Conservation (phyloP, 2,888 invertebrate species). For the Cryptus armator region DNA sequence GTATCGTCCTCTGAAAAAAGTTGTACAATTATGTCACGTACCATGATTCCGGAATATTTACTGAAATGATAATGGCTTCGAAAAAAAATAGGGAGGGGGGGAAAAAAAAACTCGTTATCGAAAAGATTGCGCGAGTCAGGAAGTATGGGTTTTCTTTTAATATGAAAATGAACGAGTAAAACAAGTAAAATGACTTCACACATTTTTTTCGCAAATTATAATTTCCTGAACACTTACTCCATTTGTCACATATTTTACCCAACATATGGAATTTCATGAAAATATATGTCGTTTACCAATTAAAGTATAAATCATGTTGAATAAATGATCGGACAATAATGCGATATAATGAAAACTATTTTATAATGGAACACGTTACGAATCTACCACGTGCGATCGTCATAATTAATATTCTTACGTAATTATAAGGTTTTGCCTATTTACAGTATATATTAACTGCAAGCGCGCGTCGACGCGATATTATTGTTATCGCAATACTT, state of each 20-base stretch:
- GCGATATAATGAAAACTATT: constrained; percentile 1
- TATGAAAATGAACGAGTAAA: not conserved
- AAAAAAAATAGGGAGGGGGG: too few relatives aligned
- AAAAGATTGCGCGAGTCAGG: too few relatives aligned
- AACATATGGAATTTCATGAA: constrained; percentile 9
- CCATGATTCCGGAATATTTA: too few relatives aligned
- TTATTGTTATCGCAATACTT: constrained; percentile 2
- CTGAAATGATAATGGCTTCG: too few relatives aligned
- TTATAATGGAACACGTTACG: constrained; percentile 16
- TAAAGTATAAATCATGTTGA: constrained; percentile 21
- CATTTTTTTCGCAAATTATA: constrained; percentile 9
- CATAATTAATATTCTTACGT: constrained; percentile 27
- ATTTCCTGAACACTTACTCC: constrained; percentile 21
- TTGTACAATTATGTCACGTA: too few relatives aligned
- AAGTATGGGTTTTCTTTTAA: not conserved
- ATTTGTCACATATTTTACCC: not conserved
- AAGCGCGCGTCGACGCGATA: not conserved
- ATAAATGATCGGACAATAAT: constrained; percentile 13
- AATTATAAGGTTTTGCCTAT: not conserved
- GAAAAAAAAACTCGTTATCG: too few relatives aligned
- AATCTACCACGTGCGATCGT: constrained; percentile 10
- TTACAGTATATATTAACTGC: not conserved
- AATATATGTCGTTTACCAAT: constrained; percentile 22
- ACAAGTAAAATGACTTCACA: not conserved
- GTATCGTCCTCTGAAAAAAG: not conserved